Percentiles rank a stretch among this genome's conserved stretches.
Evolutionary conservation across 2,888 invertebrate species (phyloP).

Genomic region (Norana najaformis): DNA sequence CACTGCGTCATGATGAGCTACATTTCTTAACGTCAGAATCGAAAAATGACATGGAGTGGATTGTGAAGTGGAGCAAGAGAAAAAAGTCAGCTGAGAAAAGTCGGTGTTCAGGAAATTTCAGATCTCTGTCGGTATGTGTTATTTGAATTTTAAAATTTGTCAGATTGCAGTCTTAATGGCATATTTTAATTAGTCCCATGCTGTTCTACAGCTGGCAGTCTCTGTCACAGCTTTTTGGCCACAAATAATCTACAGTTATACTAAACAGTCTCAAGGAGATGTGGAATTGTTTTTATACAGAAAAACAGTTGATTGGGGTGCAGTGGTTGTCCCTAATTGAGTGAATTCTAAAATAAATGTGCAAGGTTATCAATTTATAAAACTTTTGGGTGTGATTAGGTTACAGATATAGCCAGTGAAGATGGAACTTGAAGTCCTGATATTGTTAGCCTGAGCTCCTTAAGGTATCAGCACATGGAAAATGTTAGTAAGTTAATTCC

Average conservation of each 20-base stretch:
- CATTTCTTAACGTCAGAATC: not conserved
- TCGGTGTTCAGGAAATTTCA: not conserved
- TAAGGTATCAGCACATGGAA: no score
- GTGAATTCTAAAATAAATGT: no score
- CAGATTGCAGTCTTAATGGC: not conserved
- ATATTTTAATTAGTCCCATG: not conserved
- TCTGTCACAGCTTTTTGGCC: not conserved
- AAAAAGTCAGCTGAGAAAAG: not conserved
- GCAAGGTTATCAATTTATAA: no score
- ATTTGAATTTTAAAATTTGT: not conserved
- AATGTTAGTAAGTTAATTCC: no score
- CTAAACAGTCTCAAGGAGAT: not conserved
- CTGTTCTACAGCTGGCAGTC: not conserved
- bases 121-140: not conserved
- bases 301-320: no score
- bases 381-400: no score
- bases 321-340: no score
- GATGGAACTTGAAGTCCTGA: no score
- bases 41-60: slow-evolving; percentile 1
- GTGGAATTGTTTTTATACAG: not conserved
- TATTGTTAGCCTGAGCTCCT: no score
- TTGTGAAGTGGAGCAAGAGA: not conserved
- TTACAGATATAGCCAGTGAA: no score
- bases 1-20: not conserved
- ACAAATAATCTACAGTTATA: not conserved